Conservation (phyloP, 2,797 vertebrate genomes). For the Nothura maculosa region DNA sequence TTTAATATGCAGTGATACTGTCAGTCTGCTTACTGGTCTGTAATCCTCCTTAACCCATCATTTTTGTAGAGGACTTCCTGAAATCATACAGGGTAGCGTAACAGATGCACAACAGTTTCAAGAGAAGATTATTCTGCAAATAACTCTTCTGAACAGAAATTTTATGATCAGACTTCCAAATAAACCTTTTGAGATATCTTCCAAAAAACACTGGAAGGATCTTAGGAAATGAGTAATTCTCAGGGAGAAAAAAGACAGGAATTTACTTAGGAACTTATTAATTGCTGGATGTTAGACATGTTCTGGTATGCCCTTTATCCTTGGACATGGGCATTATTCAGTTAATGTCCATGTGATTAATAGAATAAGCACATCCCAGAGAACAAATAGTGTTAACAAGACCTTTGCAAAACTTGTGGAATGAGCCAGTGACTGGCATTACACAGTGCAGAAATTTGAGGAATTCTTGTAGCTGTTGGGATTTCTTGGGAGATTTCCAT, state of each 20-base stretch:
- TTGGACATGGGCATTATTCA: neutral
- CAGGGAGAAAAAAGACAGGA: neutral
- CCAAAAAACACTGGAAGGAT: neutral
- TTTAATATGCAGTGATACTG: neutral
- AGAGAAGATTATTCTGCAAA: neutral
- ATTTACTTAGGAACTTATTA: slow-evolving; percentile 22
- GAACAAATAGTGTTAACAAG: neutral
- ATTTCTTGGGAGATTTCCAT: neutral
- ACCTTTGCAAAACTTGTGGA: slow-evolving; percentile 27
- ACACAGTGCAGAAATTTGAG: neutral
- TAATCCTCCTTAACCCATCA: neutral
- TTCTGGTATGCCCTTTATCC: neutral
- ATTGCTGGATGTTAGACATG: neutral
- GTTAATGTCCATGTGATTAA: neutral
- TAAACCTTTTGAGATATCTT: neutral
- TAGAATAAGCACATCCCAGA: neutral
- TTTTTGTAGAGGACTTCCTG: neutral
- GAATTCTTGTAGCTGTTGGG: neutral
- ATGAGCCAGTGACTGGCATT: neutral
- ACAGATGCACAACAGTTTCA: neutral
- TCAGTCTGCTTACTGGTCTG: neutral
- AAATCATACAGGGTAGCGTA: neutral
- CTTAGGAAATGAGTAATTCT: slow-evolving; percentile 52
- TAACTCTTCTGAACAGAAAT: neutral
- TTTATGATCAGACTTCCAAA: neutral